Evolutionary conservation across 2,888 invertebrate genomes (phyloP).

Genomic region (Parnassius smintheus): DNA sequence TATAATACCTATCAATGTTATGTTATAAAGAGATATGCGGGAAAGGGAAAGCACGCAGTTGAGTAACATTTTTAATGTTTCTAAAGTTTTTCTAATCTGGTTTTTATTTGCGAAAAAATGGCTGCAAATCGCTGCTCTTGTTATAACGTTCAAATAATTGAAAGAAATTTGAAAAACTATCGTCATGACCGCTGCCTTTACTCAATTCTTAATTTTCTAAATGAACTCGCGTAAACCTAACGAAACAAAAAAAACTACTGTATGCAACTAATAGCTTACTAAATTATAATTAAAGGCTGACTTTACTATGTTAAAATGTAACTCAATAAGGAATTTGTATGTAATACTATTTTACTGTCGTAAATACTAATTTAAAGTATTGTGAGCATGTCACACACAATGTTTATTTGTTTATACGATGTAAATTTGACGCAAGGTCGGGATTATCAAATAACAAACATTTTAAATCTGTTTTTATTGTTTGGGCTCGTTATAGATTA

Average conservation of each 20-base stretch:
- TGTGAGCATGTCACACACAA: constrained; percentile 5
- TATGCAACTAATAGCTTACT: constrained; percentile 20
- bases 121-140: too few species aligned
- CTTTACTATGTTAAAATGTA: constrained; percentile 19
- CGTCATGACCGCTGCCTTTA: too few species aligned
- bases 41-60: too few species aligned
- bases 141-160: too few species aligned
- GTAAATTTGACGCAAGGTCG: constrained; percentile 8
- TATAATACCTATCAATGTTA: too few species aligned
- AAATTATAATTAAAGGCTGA: constrained; percentile 24
- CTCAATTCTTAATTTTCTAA: background rate
- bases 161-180: too few species aligned
- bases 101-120: too few species aligned
- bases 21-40: too few species aligned
- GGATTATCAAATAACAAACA: too few species aligned
- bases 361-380: background rate
- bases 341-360: constrained; percentile 14
- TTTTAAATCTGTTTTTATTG: background rate
- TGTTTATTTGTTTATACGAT: background rate
- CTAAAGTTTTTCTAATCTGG: too few species aligned
- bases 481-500: constrained; percentile 7
- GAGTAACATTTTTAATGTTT: too few species aligned
- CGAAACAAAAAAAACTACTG: background rate
- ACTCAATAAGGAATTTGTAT: constrained; percentile 13
- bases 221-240: constrained; percentile 3